Percentiles rank a stretch among this genome's conserved stretches.
Evolutionary conservation across 2,797 vertebrate genomes (phyloP).

Genomic region (Selene dorsalis): DNA sequence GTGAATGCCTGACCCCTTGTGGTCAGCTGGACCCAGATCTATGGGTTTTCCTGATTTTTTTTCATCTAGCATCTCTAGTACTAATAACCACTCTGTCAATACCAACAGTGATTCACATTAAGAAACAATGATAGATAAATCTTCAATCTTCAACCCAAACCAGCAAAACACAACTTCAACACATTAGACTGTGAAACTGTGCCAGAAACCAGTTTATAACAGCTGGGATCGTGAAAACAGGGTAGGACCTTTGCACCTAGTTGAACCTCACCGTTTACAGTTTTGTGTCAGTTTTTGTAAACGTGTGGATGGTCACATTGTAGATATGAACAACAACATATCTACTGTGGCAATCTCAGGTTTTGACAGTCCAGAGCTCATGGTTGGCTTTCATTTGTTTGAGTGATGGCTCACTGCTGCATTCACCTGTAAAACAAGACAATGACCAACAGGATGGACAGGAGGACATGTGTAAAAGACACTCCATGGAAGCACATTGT

Average conservation of each 20-base stretch:
- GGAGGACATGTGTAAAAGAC: no score
- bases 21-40: not conserved
- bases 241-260: not conserved
- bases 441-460: no score
- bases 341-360: no score
- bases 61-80: not conserved
- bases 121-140: not conserved
- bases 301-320: not conserved
- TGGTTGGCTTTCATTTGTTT: no score
- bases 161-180: not conserved
- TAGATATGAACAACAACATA: no score
- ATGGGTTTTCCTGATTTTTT: not conserved
- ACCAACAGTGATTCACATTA: not conserved
- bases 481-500: not conserved
- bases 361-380: no score
- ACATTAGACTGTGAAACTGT: not conserved
- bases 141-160: not conserved
- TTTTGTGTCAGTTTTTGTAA: not conserved
- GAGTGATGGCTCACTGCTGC: not conserved
- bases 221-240: not conserved
- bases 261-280: not conserved
- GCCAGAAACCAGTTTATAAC: not conserved
- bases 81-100: not conserved
- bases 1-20: conserved; percentile 40
- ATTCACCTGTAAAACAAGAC: not conserved